These are phyloP conservation scores for Protosalanx chinensis DNA, from an alignment of 2,797 vertebrate genomes.

Conservation along the genomic window DNA sequence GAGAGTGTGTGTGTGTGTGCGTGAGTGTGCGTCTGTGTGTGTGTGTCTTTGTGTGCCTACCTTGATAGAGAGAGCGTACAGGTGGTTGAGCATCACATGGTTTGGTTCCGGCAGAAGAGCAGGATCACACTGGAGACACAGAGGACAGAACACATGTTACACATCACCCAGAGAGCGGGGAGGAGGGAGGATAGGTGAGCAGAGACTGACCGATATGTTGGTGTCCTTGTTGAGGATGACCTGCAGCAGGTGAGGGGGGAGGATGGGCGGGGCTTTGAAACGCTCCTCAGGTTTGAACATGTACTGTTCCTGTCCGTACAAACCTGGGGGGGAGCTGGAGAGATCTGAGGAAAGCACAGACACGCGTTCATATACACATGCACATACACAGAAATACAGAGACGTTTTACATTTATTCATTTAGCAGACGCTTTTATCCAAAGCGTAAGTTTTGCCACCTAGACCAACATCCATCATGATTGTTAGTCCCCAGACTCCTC, in stretches of 20 bases:
- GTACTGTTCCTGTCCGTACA: conserved; percentile 91
- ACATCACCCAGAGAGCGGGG: conserved; percentile 19
- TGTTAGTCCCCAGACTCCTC: not conserved
- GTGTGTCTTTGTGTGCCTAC: conserved; percentile 59
- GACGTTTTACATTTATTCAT: too few species aligned
- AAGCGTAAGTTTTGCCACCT: too few species aligned
- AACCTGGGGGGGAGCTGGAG: conserved; percentile 94
- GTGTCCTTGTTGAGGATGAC: conserved; percentile 99
- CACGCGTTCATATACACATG: not conserved
- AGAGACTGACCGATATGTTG: conserved; percentile 88
- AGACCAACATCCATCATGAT: not conserved
- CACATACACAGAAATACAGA: not conserved
- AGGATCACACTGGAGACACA: conserved; percentile 84
- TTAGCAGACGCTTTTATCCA: too few species aligned
- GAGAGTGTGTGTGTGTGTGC: not conserved
- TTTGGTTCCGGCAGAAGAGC: conserved; percentile 95
- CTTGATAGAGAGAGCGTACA: conserved; percentile 96
- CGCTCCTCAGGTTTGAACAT: conserved; percentile 88
- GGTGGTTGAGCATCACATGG: conserved; percentile 97
- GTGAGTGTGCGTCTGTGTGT: not conserved
- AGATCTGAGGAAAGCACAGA: conserved; percentile 74
- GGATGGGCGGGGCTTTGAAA: conserved; percentile 93
- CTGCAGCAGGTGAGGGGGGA: conserved; percentile 95
- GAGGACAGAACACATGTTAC: too few species aligned
- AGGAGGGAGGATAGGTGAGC: not conserved